Evolutionary conservation across 2,797 vertebrate species (phyloP), one percentile per base, ranked within the genome.

Genomic region (Rhinoraja longicauda): DNA sequence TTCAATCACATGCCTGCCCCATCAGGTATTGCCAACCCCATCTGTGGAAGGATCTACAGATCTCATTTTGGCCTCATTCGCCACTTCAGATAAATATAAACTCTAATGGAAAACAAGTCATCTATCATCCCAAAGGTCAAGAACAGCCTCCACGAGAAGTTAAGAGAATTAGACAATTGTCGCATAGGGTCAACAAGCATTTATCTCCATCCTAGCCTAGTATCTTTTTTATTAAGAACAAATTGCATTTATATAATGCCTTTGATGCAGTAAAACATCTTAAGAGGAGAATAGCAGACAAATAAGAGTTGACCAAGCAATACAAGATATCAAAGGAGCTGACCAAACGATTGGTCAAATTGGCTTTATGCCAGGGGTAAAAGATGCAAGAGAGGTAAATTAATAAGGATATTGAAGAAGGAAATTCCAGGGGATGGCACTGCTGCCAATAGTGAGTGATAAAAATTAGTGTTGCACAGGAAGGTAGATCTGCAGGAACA

Each of bases 311-410:
- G 17, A 39, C 15, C 0, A 13, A 19, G 21, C 77, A 6, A 32
- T n/a, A 76, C 76, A 13, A 26, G 77, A 78, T 78, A 17, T 78
- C 39, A 79, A 17, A 17, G 21, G 0, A 78, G 10, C 2, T 45
- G 26, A 45, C 78, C 78, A 81, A 81, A 81, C 81, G 78, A 19
- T 81, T 53, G 78, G 21, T 81, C 78, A 81, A 81, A 81, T 29
- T 29, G 73, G 73, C 45, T 24, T 81, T 45, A 81, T 9, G 78
- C 0, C 36, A 7, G 73, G 29, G 4, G 26, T 75, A 75, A 81
- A 2, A 39, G 26, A 1, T 9, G 53, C 8, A 10, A 82, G 45
- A 26, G 24, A 59, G 45, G 8, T 0, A 70, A 21, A 70, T 70
- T 70, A 70, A 15, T 70, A 12, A 3, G 12, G 24, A 15, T 10